A percentile compares a stretch with the other conserved stretches of the same genome.
phyloP scores from a whole-genome alignment of 1,140 invertebrate genomes.

The Acromyrmex echinatior region DNA sequence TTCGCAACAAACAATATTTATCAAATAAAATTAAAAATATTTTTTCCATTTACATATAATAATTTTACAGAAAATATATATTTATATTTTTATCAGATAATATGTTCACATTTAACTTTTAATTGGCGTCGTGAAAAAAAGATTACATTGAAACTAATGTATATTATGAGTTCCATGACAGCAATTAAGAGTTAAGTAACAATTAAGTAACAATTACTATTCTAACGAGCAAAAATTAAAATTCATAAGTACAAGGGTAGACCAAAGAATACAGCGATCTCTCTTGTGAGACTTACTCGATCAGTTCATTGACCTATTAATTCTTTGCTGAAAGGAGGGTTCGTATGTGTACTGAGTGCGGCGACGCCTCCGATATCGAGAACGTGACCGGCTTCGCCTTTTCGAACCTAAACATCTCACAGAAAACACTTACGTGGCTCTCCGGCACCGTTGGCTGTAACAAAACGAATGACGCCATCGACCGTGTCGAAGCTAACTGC shows the following conservation, averaged over 20 bases:
- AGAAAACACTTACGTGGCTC: conserved; percentile 72
- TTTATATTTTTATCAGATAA: too few relatives aligned
- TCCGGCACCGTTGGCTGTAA: conserved; percentile 59
- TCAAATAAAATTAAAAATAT: background rate
- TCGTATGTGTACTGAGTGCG: conserved; percentile 70
- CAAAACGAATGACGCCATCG: conserved; percentile 79
- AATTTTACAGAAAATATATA: background rate
- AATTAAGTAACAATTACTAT: background rate
- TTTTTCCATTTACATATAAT: background rate
- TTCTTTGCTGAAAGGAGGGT: conserved; percentile 78
- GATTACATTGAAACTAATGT: too few relatives aligned
- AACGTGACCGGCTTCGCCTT: conserved; percentile 79
- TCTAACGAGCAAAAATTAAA: background rate
- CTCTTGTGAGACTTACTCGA: conserved; percentile 19
- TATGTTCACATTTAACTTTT: too few relatives aligned
- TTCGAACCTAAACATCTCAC: conserved; percentile 79
- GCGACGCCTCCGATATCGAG: conserved; percentile 69
- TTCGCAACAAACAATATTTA: background rate
- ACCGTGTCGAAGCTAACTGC: conserved; percentile 67
- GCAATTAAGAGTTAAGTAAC: too few relatives aligned
- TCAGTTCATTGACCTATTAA: conserved; percentile 79
- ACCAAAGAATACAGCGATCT: background rate
- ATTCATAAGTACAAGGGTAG: background rate
- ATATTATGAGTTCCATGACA: too few relatives aligned
- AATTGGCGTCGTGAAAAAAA: too few relatives aligned